Percentiles rank a stretch among this genome's conserved stretches.
Conservation (phyloP, 2,888 invertebrate species). For the Drosophila histrio region DNA sequence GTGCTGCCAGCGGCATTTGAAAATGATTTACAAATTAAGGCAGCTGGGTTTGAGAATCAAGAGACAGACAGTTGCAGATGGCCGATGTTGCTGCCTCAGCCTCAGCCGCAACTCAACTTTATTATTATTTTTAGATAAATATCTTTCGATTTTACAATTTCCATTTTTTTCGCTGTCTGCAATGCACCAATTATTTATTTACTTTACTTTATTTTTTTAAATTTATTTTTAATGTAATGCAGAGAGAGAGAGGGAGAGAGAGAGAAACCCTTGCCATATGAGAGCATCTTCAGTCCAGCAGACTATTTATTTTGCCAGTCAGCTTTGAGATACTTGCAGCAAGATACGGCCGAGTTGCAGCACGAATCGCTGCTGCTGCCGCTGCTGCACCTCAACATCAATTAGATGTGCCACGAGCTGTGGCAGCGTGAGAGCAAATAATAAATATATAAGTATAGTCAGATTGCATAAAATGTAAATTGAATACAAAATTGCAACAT, state of each 20-base stretch:
- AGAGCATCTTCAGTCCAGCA: conserved; percentile 36
- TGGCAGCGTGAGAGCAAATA: conserved; percentile 41
- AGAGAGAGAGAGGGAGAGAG: background rate
- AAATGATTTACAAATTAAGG: conserved; percentile 74
- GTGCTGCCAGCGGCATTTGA: conserved; percentile 22
- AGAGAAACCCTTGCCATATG: conserved; percentile 47
- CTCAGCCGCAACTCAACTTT: conserved; percentile 52
- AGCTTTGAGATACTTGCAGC: conserved; percentile 24
- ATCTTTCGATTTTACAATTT: conserved; percentile 72
- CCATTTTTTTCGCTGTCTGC: conserved; percentile 32
- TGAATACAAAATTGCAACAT: conserved; percentile 4
- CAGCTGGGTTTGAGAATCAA: conserved; percentile 50
- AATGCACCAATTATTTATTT: conserved; percentile 66
- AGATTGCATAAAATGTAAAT: conserved; percentile 44
- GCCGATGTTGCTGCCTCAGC: background rate
- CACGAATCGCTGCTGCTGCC: conserved; percentile 22
- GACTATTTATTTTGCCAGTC: conserved; percentile 64
- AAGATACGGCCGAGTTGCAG: conserved; percentile 32
- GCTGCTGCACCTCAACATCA: conserved; percentile 48
- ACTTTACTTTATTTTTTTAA: conserved; percentile 59
- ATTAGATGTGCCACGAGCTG: conserved; percentile 65
- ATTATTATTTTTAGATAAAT: conserved; percentile 80
- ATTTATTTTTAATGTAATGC: conserved; percentile 69
- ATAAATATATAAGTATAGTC: conserved; percentile 12
- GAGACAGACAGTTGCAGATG: conserved; percentile 47